Evolutionary conservation across 2,888 invertebrate species (phyloP).

Genomic region (Caenorhabditis japonica): DNA sequence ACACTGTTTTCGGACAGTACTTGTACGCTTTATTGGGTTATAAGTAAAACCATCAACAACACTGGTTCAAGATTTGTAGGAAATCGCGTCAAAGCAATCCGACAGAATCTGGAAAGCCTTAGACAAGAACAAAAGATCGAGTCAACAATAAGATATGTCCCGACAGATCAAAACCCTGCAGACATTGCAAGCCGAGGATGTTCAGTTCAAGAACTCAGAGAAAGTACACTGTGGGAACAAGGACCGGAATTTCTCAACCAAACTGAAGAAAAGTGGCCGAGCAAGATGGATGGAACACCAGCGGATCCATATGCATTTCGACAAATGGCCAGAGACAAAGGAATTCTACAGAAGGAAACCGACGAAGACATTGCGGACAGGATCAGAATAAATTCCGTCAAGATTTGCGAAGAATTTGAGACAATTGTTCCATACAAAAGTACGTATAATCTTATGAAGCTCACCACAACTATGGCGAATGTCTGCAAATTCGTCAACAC

Average conservation of each 20-base stretch:
- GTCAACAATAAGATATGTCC: background rate
- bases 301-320: slow-evolving; percentile 3
- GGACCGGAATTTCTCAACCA: background rate
- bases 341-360: no score
- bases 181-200: slow-evolving; percentile 4
- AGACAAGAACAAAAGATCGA: background rate
- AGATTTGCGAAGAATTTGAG: no score
- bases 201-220: background rate
- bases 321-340: background rate
- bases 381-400: no score
- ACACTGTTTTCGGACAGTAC: slow-evolving; percentile 1
- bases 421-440: no score
- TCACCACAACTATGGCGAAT: no score
- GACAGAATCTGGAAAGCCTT: background rate
- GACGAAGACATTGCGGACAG: no score
- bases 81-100: background rate
- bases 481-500: no score
- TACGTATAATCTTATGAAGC: no score
- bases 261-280: background rate
- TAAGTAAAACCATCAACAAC: background rate
- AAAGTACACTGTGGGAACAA: background rate
- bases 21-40: background rate
- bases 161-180: slow-evolving; percentile 1
- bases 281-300: background rate
- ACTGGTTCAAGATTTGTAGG: background rate